These are phyloP conservation scores for Drosophila sucinea DNA, from an alignment of 1,140 invertebrate species.

Conservation along the genomic window DNA sequence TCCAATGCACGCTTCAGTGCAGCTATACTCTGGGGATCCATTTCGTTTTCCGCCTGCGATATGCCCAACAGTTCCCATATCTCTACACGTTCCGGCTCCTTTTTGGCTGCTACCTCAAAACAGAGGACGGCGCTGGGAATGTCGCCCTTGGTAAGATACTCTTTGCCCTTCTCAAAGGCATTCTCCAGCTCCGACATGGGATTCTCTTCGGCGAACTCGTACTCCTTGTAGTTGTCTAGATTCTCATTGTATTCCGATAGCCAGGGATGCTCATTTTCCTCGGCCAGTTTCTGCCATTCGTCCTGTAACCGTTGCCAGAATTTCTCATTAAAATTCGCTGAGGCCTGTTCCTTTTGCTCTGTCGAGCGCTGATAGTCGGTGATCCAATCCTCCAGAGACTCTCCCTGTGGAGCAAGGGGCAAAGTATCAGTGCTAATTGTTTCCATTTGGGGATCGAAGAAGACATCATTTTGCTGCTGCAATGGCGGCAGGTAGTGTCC, in stretches of 20 bases:
- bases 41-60: constrained; percentile 92
- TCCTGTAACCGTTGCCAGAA: constrained; percentile 91
- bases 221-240: constrained; percentile 89
- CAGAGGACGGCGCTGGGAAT: constrained; percentile 97
- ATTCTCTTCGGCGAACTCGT: constrained; percentile 94
- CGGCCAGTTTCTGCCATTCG: constrained; percentile 89
- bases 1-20: constrained; percentile 94
- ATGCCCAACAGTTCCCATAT: constrained; percentile 93
- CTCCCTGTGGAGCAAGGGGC: constrained; percentile 26
- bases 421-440: constrained; percentile 59
- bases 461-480: constrained; percentile 44
- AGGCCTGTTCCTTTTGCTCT: constrained; percentile 70
- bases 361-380: constrained; percentile 67
- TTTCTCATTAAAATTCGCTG: constrained; percentile 85
- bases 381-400: constrained; percentile 70
- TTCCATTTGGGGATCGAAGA: constrained; percentile 62
- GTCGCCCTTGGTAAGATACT: constrained; percentile 92
- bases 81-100: constrained; percentile 91
- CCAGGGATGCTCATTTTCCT: constrained; percentile 87
- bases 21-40: constrained; percentile 93
- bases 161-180: constrained; percentile 93
- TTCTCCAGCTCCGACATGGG: constrained; percentile 92
- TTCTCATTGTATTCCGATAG: constrained; percentile 86
- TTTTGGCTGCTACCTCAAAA: constrained; percentile 97
- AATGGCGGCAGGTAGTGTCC: constrained; percentile 33